phyloP scores from a whole-genome alignment of 2,888 invertebrate species.

The Peribatodes rhomboidaria region DNA sequence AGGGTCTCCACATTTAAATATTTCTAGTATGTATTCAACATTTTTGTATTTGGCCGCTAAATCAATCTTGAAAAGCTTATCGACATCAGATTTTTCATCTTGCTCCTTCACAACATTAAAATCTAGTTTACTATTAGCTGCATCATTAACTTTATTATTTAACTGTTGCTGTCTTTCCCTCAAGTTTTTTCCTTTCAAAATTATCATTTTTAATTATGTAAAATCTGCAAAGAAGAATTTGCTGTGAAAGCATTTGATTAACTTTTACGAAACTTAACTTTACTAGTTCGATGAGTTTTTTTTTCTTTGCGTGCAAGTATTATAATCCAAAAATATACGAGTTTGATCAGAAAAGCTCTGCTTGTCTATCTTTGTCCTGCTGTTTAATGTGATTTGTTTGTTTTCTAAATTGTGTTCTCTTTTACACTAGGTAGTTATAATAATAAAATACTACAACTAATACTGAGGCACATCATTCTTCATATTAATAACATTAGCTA shows the following conservation, averaged over 20 bases:
- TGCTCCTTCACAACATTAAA: constrained; percentile 55
- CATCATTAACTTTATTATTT: constrained; percentile 59
- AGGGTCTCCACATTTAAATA: constrained; percentile 66
- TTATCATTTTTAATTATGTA: constrained; percentile 51
- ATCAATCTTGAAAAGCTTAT: constrained; percentile 70
- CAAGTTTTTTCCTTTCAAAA: constrained; percentile 56
- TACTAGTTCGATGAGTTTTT: no score
- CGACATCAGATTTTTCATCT: constrained; percentile 60
- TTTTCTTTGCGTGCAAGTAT: no score
- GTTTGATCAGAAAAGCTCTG: no score
- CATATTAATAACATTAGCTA: no score
- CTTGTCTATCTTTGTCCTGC: no score
- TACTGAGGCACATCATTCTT: no score
- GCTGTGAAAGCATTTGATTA: neutral
- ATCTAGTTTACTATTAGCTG: constrained; percentile 41
- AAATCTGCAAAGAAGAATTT: constrained; percentile 41
- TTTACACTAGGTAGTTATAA: no score
- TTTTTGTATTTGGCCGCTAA: constrained; percentile 66
- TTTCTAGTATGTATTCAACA: constrained; percentile 63
- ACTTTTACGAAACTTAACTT: no score
- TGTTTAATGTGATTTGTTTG: no score
- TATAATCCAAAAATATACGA: no score
- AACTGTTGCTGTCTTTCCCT: constrained; percentile 59
- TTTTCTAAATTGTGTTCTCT: no score
- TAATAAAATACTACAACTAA: no score